A percentile compares a stretch with the other conserved stretches of the same genome.
Evolutionary conservation across 2,113 vertebrate species (phyloP).

Genomic region (Grammomys dolichurus): DNA sequence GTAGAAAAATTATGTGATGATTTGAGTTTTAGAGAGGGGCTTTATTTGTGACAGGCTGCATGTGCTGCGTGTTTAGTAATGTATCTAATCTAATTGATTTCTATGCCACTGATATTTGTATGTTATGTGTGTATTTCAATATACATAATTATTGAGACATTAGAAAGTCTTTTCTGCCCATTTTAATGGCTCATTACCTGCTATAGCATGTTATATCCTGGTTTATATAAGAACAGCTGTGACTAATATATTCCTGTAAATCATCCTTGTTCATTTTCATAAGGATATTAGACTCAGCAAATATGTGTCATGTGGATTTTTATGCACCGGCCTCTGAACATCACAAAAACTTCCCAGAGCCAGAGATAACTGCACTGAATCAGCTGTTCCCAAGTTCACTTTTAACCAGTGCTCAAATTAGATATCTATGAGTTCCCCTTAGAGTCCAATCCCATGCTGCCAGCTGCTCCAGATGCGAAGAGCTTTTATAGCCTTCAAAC

Average conservation of each 20-base stretch:
- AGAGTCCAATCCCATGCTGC: conserved; percentile 80
- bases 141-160: conserved; percentile 77
- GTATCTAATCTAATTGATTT: conserved; percentile 63
- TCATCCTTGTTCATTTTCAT: conserved; percentile 79
- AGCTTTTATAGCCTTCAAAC: conserved; percentile 84
- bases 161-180: conserved; percentile 73
- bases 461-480: conserved; percentile 87
- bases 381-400: conserved; percentile 85
- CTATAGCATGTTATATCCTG: conserved; percentile 71
- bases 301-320: conserved; percentile 83
- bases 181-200: conserved; percentile 79
- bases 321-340: conserved; percentile 78
- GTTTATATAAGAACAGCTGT: conserved; percentile 83
- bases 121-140: conserved; percentile 67
- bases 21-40: conserved; percentile 1
- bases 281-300: conserved; percentile 84
- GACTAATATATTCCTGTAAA: conserved; percentile 82
- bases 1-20: background rate
- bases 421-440: conserved; percentile 81
- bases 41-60: background rate
- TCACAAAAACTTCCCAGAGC: conserved; percentile 81
- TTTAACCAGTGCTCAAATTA: conserved; percentile 85
- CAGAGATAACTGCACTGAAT: conserved; percentile 84
- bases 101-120: conserved; percentile 10
- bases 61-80: conserved; percentile 16